Base-by-base conservation (phyloP, 2,113 vertebrate species). In the Kryptolebias marmoratus region DNA sequence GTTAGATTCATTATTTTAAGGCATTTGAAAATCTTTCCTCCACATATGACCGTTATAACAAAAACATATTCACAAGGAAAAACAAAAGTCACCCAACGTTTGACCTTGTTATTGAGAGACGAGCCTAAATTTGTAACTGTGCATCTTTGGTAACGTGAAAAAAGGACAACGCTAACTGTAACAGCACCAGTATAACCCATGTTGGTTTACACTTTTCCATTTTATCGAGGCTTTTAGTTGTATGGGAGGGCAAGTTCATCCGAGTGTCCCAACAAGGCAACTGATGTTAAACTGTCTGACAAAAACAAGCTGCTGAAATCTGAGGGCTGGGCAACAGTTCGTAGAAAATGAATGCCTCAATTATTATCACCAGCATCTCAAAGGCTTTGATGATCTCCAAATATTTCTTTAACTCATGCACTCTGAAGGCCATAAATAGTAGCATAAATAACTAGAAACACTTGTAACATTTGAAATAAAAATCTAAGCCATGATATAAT, bases 121-220 rank as follows among this genome's bases (percentile, higher is more conserved):
- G 53, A 67, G 28, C 5, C 42, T 60, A 45, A 22, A 13, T 11
- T 14, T 54, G 32, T 22, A 58, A 28, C 45, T 58, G 64, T 50
- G n/a, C 36, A 61, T 79, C 47, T 64, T 28, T 70, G 45, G n/a
- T 73, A 62, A 68, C 73, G 65, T 70, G 13, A 67, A 44, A 12
- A 36, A 47, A 3, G 10, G 4, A 31, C 4, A 16, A 16, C 22
- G 27, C 7, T 22, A 11, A 32, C 31, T 72, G 67, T 82, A 85
- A 88, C 63, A 86, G 86, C 74, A 83, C 55, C 69, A 77, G 78
- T 60, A 77, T 63, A 82, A 88, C 83, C 82, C 77, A 66, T 30
- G 42, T 48, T 59, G 18, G 75, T 87, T 88, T 79, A 74, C 47
- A 86, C 67, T 14, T 50, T 68, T 65, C 67, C 48, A 73, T 77